phyloP scores from a whole-genome alignment of 2,888 invertebrate genomes.

The Malacosoma neustria region DNA sequence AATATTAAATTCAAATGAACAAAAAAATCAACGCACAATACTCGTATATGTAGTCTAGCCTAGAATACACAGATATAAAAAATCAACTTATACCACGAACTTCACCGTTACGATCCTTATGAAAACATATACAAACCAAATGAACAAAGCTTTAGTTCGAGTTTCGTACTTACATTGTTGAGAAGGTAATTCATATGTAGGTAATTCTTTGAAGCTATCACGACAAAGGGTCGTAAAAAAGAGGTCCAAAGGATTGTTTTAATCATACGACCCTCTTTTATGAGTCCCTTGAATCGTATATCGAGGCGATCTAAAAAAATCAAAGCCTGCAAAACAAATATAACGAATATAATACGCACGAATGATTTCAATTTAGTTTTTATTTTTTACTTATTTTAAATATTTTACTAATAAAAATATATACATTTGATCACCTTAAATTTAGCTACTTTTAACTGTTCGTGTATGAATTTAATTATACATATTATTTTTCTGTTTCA shows the following conservation, averaged over 20 bases:
- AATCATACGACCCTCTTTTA: not conserved
- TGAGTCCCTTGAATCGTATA: conserved; percentile 1
- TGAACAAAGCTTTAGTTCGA: no score
- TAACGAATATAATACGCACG: not conserved
- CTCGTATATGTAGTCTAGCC: no score
- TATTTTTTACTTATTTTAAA: not conserved
- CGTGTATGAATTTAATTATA: no score
- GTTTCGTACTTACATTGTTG: not conserved
- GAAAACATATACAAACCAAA: no score
- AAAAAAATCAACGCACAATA: no score
- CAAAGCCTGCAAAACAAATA: conserved; percentile 2
- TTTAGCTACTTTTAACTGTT: no score
- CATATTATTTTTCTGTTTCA: conserved; percentile 66
- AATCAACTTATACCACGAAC: no score
- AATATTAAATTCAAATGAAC: no score
- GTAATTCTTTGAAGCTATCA: not conserved
- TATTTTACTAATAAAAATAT: not conserved
- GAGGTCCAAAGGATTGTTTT: not conserved
- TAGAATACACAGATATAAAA: no score
- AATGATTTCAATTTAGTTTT: no score
- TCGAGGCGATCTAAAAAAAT: conserved; percentile 1
- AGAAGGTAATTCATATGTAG: not conserved
- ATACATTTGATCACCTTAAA: not conserved
- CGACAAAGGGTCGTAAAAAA: not conserved
- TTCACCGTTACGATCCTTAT: no score